A percentile compares a stretch with the other conserved stretches of the same genome.
These are phyloP conservation scores for Drosophila pectinifera DNA, from an alignment of 1,140 invertebrate species.

Conservation along the genomic window DNA sequence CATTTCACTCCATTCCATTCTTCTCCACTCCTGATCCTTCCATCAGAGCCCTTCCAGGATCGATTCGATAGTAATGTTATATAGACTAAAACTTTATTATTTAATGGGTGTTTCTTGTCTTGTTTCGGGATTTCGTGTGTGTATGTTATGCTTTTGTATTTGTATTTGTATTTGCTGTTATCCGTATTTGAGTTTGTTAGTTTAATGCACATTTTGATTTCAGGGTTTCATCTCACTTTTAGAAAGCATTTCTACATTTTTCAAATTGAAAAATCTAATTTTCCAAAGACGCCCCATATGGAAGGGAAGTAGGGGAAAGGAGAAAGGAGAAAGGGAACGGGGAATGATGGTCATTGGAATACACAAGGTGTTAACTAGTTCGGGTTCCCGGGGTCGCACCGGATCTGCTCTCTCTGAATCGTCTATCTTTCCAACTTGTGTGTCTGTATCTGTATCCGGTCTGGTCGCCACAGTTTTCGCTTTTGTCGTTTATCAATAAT, in stretches of 20 bases:
- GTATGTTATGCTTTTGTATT: conserved; percentile 21
- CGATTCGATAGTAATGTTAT: conserved; percentile 14
- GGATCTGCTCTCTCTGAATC: background rate
- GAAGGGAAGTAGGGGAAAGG: background rate
- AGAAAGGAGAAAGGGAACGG: conserved; percentile 2
- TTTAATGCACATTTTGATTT: conserved; percentile 60
- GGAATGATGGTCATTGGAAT: conserved; percentile 42
- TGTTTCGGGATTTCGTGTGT: conserved; percentile 2
- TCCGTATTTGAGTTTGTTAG: conserved; percentile 32
- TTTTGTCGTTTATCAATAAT: conserved; percentile 21
- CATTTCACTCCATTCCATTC: background rate
- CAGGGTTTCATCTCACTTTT: conserved; percentile 50
- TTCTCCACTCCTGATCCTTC: background rate
- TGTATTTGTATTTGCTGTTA: conserved; percentile 13
- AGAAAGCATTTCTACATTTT: conserved; percentile 56
- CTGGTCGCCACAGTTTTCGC: background rate
- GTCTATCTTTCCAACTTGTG: background rate
- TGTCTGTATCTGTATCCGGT: background rate
- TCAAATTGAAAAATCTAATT: conserved; percentile 74
- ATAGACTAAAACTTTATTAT: conserved; percentile 48
- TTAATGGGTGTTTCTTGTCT: conserved; percentile 18
- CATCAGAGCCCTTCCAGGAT: conserved; percentile 23
- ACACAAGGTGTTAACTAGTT: conserved; percentile 24
- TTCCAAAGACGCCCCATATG: conserved; percentile 50
- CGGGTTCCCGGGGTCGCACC: background rate